Evolutionary conservation across 2,888 invertebrate species (phyloP).

Genomic region (Brenthis hecate): DNA sequence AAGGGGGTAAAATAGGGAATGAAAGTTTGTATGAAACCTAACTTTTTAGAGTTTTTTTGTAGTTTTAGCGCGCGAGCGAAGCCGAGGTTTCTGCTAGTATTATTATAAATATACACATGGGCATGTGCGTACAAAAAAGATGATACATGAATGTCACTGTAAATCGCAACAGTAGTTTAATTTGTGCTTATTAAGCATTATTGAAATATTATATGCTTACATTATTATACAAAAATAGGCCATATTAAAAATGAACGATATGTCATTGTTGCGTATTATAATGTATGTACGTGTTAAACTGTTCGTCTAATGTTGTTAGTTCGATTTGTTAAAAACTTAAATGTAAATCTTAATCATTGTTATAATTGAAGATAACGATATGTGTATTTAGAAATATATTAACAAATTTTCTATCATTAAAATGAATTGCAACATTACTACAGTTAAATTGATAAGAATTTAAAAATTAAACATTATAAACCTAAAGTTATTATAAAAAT

Average conservation of each 20-base stretch:
- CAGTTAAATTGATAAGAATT: no score
- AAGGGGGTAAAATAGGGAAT: no score
- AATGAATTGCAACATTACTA: neutral
- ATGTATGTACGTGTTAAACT: constrained; percentile 14
- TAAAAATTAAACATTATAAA: no score
- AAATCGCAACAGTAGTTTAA: neutral
- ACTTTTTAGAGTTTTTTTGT: no score
- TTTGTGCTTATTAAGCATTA: constrained; percentile 8
- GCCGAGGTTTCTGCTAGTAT: no score
- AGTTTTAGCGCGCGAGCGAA: no score
- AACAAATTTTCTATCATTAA: neutral
- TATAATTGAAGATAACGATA: neutral
- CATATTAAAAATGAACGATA: neutral
- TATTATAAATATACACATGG: no score
- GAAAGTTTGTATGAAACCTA: no score
- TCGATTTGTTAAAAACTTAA: neutral
- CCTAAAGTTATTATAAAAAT: no score
- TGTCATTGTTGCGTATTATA: constrained; percentile 3
- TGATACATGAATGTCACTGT: neutral
- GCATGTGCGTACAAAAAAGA: no score
- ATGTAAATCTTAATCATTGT: neutral
- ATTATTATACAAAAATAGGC: constrained; percentile 15
- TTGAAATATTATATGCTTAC: constrained; percentile 10
- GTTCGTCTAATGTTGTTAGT: neutral
- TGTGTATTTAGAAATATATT: neutral